Conservation (phyloP, 2,113 vertebrate genomes). For the Semicossyphus pulcher region DNA sequence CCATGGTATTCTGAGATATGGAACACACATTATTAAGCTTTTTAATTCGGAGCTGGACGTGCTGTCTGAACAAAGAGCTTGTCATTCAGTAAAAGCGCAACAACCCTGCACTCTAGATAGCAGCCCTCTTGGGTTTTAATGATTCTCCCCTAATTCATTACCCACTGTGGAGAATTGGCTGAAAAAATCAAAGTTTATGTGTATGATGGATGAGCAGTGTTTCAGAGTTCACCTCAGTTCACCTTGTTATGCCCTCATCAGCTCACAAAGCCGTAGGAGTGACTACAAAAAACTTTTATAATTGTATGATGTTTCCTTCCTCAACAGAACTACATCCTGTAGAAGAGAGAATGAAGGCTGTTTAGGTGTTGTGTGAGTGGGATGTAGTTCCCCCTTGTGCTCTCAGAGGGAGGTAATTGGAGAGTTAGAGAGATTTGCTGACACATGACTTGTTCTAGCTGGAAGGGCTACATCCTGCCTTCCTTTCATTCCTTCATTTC, state of each 20-base stretch:
- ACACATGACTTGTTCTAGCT: conserved; percentile 66
- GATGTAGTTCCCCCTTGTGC: conserved; percentile 22
- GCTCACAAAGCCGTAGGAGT: background rate
- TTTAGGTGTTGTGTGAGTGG: conserved; percentile 3
- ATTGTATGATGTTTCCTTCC: conserved; percentile 31
- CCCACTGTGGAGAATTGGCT: background rate
- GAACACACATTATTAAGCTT: background rate
- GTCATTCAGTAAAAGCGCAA: background rate
- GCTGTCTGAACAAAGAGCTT: background rate
- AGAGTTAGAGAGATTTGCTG: conserved; percentile 56
- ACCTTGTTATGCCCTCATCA: background rate
- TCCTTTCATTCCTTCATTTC: conserved; percentile 48
- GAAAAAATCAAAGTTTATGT: background rate
- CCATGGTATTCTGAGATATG: too few species aligned
- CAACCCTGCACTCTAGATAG: background rate
- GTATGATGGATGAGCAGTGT: too few species aligned
- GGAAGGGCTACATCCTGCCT: conserved; percentile 52
- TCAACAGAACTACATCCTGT: background rate
- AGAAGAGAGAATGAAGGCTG: background rate
- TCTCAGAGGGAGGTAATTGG: conserved; percentile 67
- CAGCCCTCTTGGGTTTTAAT: background rate
- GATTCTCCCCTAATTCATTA: background rate
- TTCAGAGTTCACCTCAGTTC: background rate
- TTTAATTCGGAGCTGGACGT: conserved; percentile 13
- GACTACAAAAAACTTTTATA: conserved; percentile 22